A percentile compares a stretch with the other conserved stretches of the same genome.
Evolutionary conservation across 2,888 invertebrate genomes (phyloP).

Genomic region (Molanna angustata): DNA sequence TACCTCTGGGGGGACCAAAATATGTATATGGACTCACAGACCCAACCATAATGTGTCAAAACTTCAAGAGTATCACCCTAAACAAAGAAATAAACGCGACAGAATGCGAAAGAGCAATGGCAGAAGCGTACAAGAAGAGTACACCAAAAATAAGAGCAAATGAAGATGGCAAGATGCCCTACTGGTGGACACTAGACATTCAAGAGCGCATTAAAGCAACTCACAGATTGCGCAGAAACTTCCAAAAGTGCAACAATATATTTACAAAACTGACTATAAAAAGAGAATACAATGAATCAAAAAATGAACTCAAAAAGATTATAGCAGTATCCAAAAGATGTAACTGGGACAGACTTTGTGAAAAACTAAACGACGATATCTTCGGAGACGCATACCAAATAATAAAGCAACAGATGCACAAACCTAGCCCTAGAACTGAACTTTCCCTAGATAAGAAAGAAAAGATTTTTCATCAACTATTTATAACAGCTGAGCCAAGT

Average conservation of each 20-base stretch:
- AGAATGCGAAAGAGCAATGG: not conserved
- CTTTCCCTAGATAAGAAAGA: not conserved
- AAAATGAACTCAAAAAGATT: not conserved
- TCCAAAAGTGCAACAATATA: not conserved
- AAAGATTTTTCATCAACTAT: not conserved
- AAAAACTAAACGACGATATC: not conserved
- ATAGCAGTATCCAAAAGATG: not conserved
- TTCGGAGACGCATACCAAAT: not conserved
- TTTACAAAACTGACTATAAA: not conserved
- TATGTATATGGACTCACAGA: not conserved
- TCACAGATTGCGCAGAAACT: not conserved
- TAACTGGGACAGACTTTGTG: not conserved
- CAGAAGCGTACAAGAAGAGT: not conserved
- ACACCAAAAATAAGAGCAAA: conserved; percentile 2
- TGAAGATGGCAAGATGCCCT: not conserved
- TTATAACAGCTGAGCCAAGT: no score
- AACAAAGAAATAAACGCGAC: not conserved
- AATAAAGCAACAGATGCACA: not conserved
- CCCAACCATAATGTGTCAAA: not conserved
- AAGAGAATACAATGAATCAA: not conserved
- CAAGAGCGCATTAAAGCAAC: not conserved
- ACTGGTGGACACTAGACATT: not conserved
- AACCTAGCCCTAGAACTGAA: not conserved
- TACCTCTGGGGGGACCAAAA: not conserved
- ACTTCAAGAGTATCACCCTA: not conserved